Base-by-base conservation (phyloP, 2,113 vertebrate species). In the Uria lomvia region DNA sequence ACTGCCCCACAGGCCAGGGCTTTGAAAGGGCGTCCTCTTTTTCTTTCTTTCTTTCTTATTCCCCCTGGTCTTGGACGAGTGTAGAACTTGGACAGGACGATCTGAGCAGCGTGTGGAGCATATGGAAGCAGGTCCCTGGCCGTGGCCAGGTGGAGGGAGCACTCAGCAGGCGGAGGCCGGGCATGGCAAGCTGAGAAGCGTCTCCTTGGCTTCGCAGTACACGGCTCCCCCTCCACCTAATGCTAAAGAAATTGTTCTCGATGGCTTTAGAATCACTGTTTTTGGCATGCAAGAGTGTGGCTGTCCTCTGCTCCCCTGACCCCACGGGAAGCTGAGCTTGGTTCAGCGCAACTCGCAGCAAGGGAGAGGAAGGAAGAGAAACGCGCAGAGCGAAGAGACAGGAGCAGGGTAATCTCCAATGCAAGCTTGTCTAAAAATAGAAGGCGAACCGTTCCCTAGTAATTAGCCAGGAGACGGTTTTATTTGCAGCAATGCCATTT, bases 341-440 rank as follows among this genome's bases (percentile, higher is more conserved):
- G 53, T 88, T 93, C 76, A 66, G 58, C 2, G 13, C 2, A 2
- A 21, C 76, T 92, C 9, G 1, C 75, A 53, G 91, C 0, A 1
- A 34, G 60, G 36, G 26, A 86, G 63, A 86, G 83, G 66, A 81
- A 66, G 38, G 66, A 38, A 60, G 32, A 76, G 59, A 66, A 62
- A 67, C 7, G 19, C 5, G 0, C 4, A 8, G 12, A 36, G 66
- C 49, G 29, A n/a, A 65, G 77, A 91, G 43, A 34, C 56, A 26
- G 73, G 65, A 62, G 71, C 66, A 67, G 38, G 32, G 73, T 56
- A 93, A 97, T 96, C 95, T 97, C 91, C 94, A 63, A 53, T 49
- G 62, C 90, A 76, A 92, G 86, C 81, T 81, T 83, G 71, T 86
- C 97, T 97, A 97, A 95, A 92, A 97, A 96, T 95, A 96, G 97